Evolutionary conservation across 1,140 invertebrate species (phyloP).

Genomic region (Gryon sp.): DNA sequence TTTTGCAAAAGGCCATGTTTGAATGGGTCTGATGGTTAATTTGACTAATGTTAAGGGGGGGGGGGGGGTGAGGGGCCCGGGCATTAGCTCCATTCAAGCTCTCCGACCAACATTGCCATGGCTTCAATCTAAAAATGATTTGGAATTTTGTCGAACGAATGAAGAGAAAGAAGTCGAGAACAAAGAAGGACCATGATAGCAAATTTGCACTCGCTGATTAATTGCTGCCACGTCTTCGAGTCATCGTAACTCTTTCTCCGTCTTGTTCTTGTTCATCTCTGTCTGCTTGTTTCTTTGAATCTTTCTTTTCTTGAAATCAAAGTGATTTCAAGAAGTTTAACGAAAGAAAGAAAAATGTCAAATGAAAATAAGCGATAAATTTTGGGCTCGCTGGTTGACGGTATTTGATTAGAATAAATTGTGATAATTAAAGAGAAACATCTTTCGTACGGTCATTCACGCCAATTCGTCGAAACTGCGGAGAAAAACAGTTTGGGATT

Average conservation of each 20-base stretch:
- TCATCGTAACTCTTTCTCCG: too few species aligned
- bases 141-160: not conserved
- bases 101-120: too few species aligned
- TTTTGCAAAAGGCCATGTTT: constrained; percentile 4
- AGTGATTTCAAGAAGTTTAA: too few species aligned
- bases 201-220: constrained; percentile 25
- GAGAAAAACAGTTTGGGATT: constrained; percentile 11
- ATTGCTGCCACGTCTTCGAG: constrained; percentile 7
- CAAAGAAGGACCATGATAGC: not conserved
- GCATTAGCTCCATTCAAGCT: constrained; percentile 22
- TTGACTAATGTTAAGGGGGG: constrained; percentile 46
- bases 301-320: too few species aligned
- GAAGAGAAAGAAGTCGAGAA: not conserved
- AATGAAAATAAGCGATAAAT: too few species aligned
- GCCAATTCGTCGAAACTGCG: constrained; percentile 20
- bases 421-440: constrained; percentile 48
- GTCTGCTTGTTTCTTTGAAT: too few species aligned
- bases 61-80: too few species aligned
- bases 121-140: constrained; percentile 31
- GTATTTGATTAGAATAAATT: too few species aligned
- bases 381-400: too few species aligned
- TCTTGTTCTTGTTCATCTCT: too few species aligned
- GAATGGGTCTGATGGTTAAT: constrained; percentile 22
- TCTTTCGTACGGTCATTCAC: constrained; percentile 21
- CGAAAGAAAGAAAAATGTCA: too few species aligned